Evolutionary conservation across 2,888 invertebrate genomes (phyloP), one percentile per base, ranked within the genome.

Genomic region (Balanococcus diminutus): DNA sequence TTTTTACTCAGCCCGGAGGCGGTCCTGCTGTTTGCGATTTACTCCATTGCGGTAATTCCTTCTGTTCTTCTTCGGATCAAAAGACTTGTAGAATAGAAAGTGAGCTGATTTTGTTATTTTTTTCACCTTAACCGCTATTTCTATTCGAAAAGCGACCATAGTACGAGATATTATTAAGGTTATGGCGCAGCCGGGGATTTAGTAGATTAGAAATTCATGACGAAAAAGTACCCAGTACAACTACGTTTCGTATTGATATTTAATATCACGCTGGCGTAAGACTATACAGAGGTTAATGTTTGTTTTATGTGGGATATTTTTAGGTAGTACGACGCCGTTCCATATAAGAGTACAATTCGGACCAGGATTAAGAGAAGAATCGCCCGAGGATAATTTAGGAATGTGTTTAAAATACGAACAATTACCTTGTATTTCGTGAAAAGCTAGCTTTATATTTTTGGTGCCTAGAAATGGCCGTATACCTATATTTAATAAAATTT

Each of bases 331-430:
- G 5, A 93, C 93, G 0, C 96, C 96, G 0, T 96, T 96, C 90
- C 93, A 94, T 19, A 93, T 96, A 56, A 93, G 95, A 6, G 92
- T 96, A 0, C 94, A 94, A 89, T 96, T 96, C 89, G 96, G 95
- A 0, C 92, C 94, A 1, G 93, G 93, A 0, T 89, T 90, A 0
- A 89, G 91, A n/a, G 94, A 94, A 88, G 92, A 92, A 28, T 93
- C 92, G 51, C 93, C 95, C 0, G 96, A 96, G 88, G 95, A 96
- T 87, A 96, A 96, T 89, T 92, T 95, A 51, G 96, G 96, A 31
- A 94, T 94, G 91, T 96, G 96, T 88, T 89, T 96, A 81, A 92
- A 91, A 87, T 96, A 94, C 89, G 92, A 92, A 86, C 96, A 96
- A 90, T 90, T 94, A 88, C 92, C 93, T 79, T 96, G 96, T 89